A percentile compares a stretch with the other conserved stretches of the same genome.
Evolutionary conservation across 2,888 invertebrate species (phyloP).

Genomic region (Ophioninae sp.): DNA sequence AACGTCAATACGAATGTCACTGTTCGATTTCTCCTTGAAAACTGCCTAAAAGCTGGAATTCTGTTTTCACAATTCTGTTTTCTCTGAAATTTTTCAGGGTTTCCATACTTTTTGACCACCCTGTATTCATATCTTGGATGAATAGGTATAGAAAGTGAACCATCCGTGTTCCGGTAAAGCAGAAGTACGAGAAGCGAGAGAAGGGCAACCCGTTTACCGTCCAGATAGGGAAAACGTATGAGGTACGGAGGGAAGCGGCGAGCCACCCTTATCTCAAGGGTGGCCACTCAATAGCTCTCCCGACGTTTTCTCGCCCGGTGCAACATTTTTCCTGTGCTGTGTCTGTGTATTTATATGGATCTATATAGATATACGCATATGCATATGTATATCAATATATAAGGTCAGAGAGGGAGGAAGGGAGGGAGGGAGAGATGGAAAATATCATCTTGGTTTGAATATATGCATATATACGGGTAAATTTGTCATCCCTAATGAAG

Average conservation of each 20-base stretch:
- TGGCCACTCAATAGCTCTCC: slow-evolving; percentile 78
- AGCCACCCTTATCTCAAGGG: slow-evolving; percentile 79
- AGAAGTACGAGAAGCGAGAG: slow-evolving; percentile 47
- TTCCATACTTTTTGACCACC: too few relatives aligned
- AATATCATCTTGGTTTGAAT: neutral
- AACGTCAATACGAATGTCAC: too few relatives aligned
- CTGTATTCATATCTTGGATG: slow-evolving; percentile 6
- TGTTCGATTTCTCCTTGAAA: too few relatives aligned
- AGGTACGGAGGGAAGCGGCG: slow-evolving; percentile 74
- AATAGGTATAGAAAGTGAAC: slow-evolving; percentile 5
- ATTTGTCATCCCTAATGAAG: neutral
- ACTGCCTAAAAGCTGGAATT: too few relatives aligned
- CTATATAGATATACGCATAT: neutral
- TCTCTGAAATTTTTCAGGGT: too few relatives aligned
- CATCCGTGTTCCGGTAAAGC: slow-evolving; percentile 24
- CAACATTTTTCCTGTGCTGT: slow-evolving; percentile 57
- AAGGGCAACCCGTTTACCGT: slow-evolving; percentile 78
- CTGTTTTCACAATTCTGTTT: too few relatives aligned
- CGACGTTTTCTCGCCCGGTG: slow-evolving; percentile 65
- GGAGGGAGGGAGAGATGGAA: neutral
- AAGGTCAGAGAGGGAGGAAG: neutral
- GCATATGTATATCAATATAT: neutral
- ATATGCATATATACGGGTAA: neutral
- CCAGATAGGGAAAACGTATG: slow-evolving; percentile 81
- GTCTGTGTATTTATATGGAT: neutral